Evolutionary conservation across 37 sponge, comb jelly and placozoan species (phyloP).

Genomic region (Theonella swinhoei): DNA sequence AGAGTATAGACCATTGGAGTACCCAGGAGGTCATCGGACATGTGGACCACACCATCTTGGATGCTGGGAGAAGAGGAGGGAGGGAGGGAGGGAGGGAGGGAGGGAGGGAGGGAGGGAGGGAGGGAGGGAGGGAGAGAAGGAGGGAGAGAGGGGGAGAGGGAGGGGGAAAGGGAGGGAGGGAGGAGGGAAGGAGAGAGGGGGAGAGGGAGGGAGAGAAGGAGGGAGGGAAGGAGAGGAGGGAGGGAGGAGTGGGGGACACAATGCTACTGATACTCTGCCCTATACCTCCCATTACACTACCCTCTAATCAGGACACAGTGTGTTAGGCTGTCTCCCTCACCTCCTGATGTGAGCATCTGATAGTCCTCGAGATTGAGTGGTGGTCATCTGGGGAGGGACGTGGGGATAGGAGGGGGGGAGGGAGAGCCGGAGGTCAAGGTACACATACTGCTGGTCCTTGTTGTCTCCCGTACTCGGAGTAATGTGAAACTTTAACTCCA

Average conservation of each 20-base stretch:
- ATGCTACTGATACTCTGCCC: too few relatives aligned
- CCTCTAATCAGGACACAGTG: too few relatives aligned
- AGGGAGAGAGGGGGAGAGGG: too few relatives aligned
- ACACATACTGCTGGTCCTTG: conserved; percentile 62
- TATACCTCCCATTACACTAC: too few relatives aligned
- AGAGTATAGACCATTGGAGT: conserved; percentile 57
- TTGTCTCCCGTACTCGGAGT: conserved; percentile 72
- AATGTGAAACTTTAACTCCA: conserved; percentile 38
- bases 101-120: neutral
- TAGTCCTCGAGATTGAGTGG: conserved; percentile 58
- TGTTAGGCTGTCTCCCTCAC: too few relatives aligned
- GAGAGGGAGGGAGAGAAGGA: neutral
- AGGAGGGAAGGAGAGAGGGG: neutral
- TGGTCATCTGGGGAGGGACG: neutral
- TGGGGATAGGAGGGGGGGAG: conserved; percentile 29
- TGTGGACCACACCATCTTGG: neutral
- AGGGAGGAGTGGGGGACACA: neutral
- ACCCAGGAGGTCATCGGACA: conserved; percentile 13
- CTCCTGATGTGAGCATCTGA: conserved; percentile 57
- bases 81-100: neutral
- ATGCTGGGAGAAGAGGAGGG: neutral
- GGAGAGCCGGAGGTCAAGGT: conserved; percentile 45
- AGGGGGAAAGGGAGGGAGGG: neutral
- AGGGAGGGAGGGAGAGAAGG: neutral
- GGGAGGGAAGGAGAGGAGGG: neutral